phyloP scores from a whole-genome alignment of 2,888 invertebrate species.

The Diarsia brunnea region DNA sequence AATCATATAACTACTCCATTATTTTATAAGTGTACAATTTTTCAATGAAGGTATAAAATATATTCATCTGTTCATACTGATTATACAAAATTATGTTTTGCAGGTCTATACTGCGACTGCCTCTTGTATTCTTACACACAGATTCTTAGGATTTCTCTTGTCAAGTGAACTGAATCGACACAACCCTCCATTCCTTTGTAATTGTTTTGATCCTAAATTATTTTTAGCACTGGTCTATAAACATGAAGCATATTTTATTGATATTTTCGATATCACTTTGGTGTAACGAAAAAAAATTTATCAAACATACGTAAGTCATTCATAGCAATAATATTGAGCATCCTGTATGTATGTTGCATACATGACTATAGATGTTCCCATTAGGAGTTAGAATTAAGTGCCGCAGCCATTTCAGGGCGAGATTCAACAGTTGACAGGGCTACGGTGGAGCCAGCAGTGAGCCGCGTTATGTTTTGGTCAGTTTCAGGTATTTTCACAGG shows the following conservation, averaged over 20 bases:
- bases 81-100: slow-evolving; percentile 86
- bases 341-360: slow-evolving; percentile 56
- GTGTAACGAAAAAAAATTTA: slow-evolving; percentile 52
- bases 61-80: slow-evolving; percentile 66
- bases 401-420: slow-evolving; percentile 88
- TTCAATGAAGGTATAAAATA: slow-evolving; percentile 54
- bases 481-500: slow-evolving; percentile 90
- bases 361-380: slow-evolving; percentile 77
- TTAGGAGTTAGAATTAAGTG: slow-evolving; percentile 79
- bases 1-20: slow-evolving; percentile 20
- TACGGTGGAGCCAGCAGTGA: slow-evolving; percentile 88
- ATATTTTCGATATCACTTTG: slow-evolving; percentile 60
- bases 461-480: slow-evolving; percentile 87
- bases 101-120: slow-evolving; percentile 86
- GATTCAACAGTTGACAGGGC: slow-evolving; percentile 91
- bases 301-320: slow-evolving; percentile 66
- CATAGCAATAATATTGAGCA: slow-evolving; percentile 61
- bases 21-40: slow-evolving; percentile 41
- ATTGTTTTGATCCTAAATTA: slow-evolving; percentile 50
- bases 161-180: slow-evolving; percentile 59
- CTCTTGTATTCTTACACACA: slow-evolving; percentile 69
- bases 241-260: slow-evolving; percentile 62
- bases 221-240: slow-evolving; percentile 62
- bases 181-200: slow-evolving; percentile 61
- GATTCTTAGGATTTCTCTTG: slow-evolving; percentile 65